Percentiles rank a stretch among this genome's conserved stretches.
phyloP scores from a whole-genome alignment of 2,113 vertebrate genomes.

The Pelecanus crispus region DNA sequence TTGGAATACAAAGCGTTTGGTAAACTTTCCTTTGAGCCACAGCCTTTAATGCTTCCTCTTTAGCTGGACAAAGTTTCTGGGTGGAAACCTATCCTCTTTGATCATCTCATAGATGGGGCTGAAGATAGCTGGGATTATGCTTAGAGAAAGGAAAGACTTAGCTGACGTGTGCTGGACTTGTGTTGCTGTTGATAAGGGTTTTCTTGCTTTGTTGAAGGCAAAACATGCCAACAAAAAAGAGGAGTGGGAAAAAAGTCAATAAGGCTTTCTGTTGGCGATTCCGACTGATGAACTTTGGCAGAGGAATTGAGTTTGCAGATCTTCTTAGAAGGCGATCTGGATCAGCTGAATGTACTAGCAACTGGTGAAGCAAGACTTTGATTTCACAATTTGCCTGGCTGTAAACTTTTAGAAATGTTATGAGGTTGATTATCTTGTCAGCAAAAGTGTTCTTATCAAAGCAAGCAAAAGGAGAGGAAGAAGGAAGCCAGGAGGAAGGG shows the following conservation, averaged over 20 bases:
- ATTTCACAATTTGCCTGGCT: neutral
- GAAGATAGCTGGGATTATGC: neutral
- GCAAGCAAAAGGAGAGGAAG: neutral
- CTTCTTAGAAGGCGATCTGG: no score
- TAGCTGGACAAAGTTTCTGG: neutral
- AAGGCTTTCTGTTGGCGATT: neutral
- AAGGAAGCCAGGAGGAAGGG: neutral
- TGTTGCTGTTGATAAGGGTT: neutral
- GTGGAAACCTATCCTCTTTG: neutral
- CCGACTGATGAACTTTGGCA: neutral
- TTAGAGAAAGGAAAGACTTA: neutral
- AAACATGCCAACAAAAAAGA: neutral
- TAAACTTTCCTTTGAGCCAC: neutral
- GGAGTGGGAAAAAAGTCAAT: neutral
- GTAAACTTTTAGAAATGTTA: neutral
- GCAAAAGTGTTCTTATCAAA: neutral
- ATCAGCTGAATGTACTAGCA: neutral
- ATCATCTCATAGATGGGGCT: neutral
- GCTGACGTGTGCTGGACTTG: neutral
- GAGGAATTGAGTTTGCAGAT: neutral
- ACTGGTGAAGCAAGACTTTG: neutral
- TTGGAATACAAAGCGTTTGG: neutral
- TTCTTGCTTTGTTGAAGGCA: neutral
- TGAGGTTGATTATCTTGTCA: neutral
- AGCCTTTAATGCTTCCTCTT: neutral